Conservation (phyloP, 2,113 vertebrate genomes). For the Prunella himalayana region DNA sequence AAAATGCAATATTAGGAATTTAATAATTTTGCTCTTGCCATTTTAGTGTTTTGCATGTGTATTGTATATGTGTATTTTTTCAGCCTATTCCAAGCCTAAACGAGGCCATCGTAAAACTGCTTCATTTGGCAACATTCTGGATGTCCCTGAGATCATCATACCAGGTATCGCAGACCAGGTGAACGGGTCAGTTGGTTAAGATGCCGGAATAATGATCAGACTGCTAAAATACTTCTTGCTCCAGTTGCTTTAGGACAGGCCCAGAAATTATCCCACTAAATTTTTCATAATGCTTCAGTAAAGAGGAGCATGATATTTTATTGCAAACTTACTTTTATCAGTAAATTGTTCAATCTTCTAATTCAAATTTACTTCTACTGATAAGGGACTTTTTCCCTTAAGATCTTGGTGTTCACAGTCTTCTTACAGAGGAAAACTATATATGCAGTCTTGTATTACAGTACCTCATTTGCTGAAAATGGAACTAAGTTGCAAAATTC, state of each 20-base stretch:
- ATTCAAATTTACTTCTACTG: neutral
- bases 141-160: constrained; percentile 99
- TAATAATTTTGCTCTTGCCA: constrained; percentile 74
- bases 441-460: neutral
- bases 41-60: constrained; percentile 93
- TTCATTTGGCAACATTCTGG: constrained; percentile 99
- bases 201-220: constrained; percentile 71
- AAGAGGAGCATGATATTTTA: neutral
- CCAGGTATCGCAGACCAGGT: constrained; percentile 90
- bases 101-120: constrained; percentile 99
- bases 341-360: neutral
- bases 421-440: neutral
- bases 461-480: neutral
- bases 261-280: neutral
- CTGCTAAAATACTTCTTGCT: constrained; percentile 83
- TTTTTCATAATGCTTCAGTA: neutral
- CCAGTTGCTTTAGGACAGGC: constrained; percentile 63
- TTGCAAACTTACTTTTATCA: neutral
- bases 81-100: constrained; percentile 95
- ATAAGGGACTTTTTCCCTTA: neutral
- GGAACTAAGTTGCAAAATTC: neutral
- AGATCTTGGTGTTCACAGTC: neutral
- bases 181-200: constrained; percentile 69
- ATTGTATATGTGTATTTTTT: constrained; percentile 94
- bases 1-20: constrained; percentile 68